Conservation (phyloP, 2,113 vertebrate genomes). For the Azemiops feae region DNA sequence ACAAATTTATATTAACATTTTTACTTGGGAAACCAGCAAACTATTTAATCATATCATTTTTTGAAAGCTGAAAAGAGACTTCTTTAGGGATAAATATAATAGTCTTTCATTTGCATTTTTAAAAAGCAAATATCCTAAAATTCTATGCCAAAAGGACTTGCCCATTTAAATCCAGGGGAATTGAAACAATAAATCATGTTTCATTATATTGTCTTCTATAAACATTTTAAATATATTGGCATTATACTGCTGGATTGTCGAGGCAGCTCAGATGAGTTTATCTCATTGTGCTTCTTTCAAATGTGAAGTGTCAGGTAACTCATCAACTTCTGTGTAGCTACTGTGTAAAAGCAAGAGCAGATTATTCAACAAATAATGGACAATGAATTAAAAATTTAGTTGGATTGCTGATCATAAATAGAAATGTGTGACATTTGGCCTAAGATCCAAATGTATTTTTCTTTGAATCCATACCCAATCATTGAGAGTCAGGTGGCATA, state of each 20-base stretch:
- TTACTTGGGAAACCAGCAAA: not conserved
- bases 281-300: not conserved
- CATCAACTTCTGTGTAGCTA: not conserved
- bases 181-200: not conserved
- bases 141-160: not conserved
- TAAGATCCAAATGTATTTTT: not conserved
- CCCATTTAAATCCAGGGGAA: not conserved
- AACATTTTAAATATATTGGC: not conserved
- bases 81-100: not conserved
- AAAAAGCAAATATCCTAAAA: not conserved
- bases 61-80: not conserved
- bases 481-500: not conserved
- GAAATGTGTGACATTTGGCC: not conserved
- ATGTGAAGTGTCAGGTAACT: not conserved
- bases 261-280: not conserved
- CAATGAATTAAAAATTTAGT: not conserved
- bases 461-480: not conserved
- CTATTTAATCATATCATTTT: not conserved
- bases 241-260: not conserved
- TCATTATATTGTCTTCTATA: not conserved
- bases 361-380: not conserved
- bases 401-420: not conserved
- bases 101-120: not conserved
- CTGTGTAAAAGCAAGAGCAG: not conserved
- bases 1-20: not conserved